Percentiles rank a stretch among this genome's conserved stretches.
Conservation (phyloP, 2,797 vertebrate genomes). For the Arctocebus calabarensis region DNA sequence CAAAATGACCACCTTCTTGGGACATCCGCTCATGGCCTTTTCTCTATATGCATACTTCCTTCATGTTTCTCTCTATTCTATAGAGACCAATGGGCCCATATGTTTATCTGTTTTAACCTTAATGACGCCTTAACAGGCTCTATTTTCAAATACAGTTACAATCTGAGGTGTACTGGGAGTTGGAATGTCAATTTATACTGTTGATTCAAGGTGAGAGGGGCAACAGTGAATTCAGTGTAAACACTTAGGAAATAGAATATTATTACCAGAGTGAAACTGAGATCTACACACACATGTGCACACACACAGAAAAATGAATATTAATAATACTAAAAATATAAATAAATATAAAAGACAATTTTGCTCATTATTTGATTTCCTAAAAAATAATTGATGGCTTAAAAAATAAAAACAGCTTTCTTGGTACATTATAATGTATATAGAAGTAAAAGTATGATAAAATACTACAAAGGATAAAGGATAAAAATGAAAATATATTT, state of each 20-base stretch:
- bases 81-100: not conserved
- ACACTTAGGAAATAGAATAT: not conserved
- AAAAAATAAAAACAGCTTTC: not conserved
- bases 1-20: not conserved
- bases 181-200: not conserved
- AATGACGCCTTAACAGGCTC: not conserved
- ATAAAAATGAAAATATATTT: not conserved
- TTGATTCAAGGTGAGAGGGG: not conserved
- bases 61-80: not conserved
- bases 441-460: not conserved
- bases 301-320: not conserved
- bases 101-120: not conserved
- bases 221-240: not conserved
- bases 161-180: not conserved
- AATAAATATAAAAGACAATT: not conserved
- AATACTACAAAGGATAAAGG: not conserved
- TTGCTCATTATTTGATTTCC: not conserved
- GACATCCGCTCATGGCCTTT: not conserved
- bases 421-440: not conserved
- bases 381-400: not conserved
- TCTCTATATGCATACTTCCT: not conserved
- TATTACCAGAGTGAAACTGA: not conserved
- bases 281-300: not conserved
- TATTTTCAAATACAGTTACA: not conserved
- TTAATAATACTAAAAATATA: not conserved